Evolutionary conservation across 2,888 invertebrate species (phyloP), one percentile per base, ranked within the genome.

Genomic region (Andrena chrysosceles): DNA sequence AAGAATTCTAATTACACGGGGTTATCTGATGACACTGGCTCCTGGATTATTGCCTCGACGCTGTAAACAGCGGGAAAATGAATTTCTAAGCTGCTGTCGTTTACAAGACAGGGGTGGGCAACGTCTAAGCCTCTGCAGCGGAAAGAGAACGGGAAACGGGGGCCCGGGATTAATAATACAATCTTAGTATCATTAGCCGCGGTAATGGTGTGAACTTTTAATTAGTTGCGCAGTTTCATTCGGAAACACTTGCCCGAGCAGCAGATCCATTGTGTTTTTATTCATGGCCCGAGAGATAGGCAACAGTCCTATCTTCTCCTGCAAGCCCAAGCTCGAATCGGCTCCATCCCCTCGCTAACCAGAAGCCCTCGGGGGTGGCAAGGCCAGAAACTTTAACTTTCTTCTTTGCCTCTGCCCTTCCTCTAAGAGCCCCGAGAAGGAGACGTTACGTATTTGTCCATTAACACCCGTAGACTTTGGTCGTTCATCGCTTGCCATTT

Each of bases 181-280:
- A 92, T 92, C 92, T 92, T 91, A 89, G 92, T 89, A 91, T 93
- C 93, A 93, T 93, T 93, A 93, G 90, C 92, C 89, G 80, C 87
- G 88, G 90, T 92, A 93, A 93, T 91, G 92, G 92, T 91, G 91
- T 93, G 91, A 93, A 93, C 91, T 93, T 93, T 93, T 93, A 93
- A 93, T 93, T 93, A 93, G 93, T 93, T 93, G 91, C 90, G 91
- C 91, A 91, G 92, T 93, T 93, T 90, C 92, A 92, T 93, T 93
- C 90, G 92, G 90, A 91, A 92, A 92, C 92, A 92, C 92, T 91
- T 91, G 91, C 88, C 87, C 86, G 87, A 79, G 85, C 87, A 85
- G 87, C 87, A 83, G 74, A 90, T 91, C 91, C 91, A 91, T 92
- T 92, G 91, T 92, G 89, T 91, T 92, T 92, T 91, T 92, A 92